Base-by-base conservation (phyloP, 2,797 vertebrate species). In the Gila robusta region DNA sequence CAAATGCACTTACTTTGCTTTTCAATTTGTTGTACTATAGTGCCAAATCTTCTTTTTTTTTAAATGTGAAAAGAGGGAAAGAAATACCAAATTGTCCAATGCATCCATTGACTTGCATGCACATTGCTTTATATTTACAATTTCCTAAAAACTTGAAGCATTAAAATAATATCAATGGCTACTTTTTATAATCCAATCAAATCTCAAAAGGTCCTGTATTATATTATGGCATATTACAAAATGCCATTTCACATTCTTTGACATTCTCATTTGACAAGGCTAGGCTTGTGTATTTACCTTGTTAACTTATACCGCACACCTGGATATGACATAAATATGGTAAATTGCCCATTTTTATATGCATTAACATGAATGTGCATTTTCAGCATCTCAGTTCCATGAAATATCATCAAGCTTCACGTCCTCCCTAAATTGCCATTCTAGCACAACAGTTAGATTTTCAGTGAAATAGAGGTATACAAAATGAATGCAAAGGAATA, bases 391-490 rank as follows among this genome's bases (percentile, higher is more conserved):
- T 49, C 47, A 44, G 83, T 35, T 59, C 78, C 64, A 41, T 1
- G 0, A 77, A 77, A 37, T 16, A 32, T 26, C 62, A 84, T 84
- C 76, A 78, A 72, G 67, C 83, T 32, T 72, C 66, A 62, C 37
- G 14, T 79, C 49, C 44, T 72, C 35, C 59, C 52, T 71, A 81
- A 83, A 72, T 62, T 66, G 64, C 44, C 64, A 72, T 83, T 82
- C 23, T 72, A 49, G 64, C 73, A 80, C 77, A 86, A 86, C 23
- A 64, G 73, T 72, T 69, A 84, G 44, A 44, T 89, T 92, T 88
- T 74, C 87, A 82, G 84, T 87, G 59, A 91, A 91, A 91, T 64
- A 83, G 85, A 91, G 88, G 92, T 94, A 91, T 92, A 90, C 89
- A 92, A 83, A 78, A 88, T 87, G 88, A 92, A 90, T 83, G 91